Conservation (phyloP, 2,888 invertebrate species). For the Brachyopa scutellaris region DNA sequence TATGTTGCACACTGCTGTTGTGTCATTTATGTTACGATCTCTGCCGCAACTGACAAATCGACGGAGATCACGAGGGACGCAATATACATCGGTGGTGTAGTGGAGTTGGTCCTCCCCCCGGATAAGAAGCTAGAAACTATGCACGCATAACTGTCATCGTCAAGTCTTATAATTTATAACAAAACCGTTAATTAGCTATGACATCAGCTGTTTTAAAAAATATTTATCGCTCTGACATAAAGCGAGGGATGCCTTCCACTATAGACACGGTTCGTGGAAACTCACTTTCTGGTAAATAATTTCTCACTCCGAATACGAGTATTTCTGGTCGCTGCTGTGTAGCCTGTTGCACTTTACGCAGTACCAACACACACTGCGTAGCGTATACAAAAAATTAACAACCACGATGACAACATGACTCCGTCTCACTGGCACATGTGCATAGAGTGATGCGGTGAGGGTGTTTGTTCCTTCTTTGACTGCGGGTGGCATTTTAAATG, state of each 20-base stretch:
- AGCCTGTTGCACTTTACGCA: conserved; percentile 65
- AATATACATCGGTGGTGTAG: no score
- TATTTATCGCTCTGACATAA: conserved; percentile 58
- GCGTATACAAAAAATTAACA: conserved; percentile 66
- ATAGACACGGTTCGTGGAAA: conserved; percentile 46
- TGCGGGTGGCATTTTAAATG: conserved; percentile 69
- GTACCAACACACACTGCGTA: no score
- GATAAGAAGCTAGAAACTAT: conserved; percentile 20
- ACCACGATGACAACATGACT: conserved; percentile 66
- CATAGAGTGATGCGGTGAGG: background rate
- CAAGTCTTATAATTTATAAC: conserved; percentile 78
- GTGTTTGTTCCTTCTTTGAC: conserved; percentile 45
- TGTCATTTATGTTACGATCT: conserved; percentile 53
- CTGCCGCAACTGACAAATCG: conserved; percentile 45
- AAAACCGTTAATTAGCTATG: conserved; percentile 81
- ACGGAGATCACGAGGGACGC: conserved; percentile 12
- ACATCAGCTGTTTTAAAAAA: conserved; percentile 78
- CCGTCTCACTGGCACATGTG: conserved; percentile 22
- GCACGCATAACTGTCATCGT: conserved; percentile 68
- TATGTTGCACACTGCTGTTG: conserved; percentile 67
- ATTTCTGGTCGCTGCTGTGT: conserved; percentile 34
- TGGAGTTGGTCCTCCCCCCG: background rate
- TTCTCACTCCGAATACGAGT: conserved; percentile 36
- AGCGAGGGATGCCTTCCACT: conserved; percentile 37
- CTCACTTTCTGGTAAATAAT: conserved; percentile 52